Base-by-base conservation (phyloP, 2,888 invertebrate genomes). In the Drosophila colorata region DNA sequence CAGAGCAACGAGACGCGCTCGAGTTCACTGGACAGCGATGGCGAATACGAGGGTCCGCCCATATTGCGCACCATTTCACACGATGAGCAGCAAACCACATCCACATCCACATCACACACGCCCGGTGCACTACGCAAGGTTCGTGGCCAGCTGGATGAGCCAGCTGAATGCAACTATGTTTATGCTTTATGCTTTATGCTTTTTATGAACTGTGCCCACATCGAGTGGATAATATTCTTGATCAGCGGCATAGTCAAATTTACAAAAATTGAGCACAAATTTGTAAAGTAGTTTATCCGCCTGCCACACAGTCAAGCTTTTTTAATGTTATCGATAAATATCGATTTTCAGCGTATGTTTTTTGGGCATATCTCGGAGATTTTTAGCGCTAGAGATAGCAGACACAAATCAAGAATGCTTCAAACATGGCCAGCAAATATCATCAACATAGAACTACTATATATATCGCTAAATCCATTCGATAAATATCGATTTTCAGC, bases 1-100 rank as follows among this genome's bases (percentile, higher is more conserved):
- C 92, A 92, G 85, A 92, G 91, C 79, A 91, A 91, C 65, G 93
- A 93, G 78, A 92, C 92, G 16, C 92, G 93, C 72, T 93, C 93
- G 43, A 93, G 93, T 87, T 93, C 93, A 70, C 91, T 93, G 75
- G 94, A 94, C 71, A 93, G 93, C 78, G 93, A 92, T 76, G 93
- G 93, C 53, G 94, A 94, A 75, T 93, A 93, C 71, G 93, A 93
- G 55, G 91, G 92, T 38, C 93, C 93, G 70, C 91, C 93, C 52
- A 94, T 95, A 44, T 93, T 94, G 63, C 91, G 95, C 49, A 94
- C 95, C 11, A 95, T 95, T 87, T 95, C 95, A 8, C 94, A 94
- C 11, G 95, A 95, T 88, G 94, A 94, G 57, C 93, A 93, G 20
- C 74, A 79, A 28, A 28, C 67, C 16, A 46, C 72, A 44, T 52